A percentile compares a stretch with the other conserved stretches of the same genome.
Evolutionary conservation across 1,140 invertebrate species (phyloP).

Genomic region (Nomia melanderi): DNA sequence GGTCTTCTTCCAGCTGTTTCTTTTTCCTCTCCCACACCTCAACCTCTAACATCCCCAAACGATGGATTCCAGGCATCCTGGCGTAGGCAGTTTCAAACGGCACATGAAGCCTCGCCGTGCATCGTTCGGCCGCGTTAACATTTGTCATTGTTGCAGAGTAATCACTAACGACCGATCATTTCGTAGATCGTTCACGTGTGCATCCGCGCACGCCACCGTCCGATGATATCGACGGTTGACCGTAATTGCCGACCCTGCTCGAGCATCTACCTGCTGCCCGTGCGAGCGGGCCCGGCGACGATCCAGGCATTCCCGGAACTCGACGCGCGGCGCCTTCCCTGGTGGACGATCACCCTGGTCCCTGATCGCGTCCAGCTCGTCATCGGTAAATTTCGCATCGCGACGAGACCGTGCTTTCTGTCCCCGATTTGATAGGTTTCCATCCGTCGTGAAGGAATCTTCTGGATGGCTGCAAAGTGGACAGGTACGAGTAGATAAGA

Average conservation of each 20-base stretch:
- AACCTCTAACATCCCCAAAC: background rate
- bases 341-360: conserved; percentile 59
- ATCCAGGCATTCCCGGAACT: conserved; percentile 60
- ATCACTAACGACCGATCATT: conserved; percentile 60
- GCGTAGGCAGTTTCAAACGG: conserved; percentile 5
- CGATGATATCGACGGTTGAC: conserved; percentile 63
- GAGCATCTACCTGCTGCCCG: conserved; percentile 41
- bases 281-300: conserved; percentile 50
- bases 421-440: background rate
- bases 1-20: too few species aligned
- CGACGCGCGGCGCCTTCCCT: conserved; percentile 61
- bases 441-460: background rate
- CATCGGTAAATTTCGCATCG: background rate
- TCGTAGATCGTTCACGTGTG: conserved; percentile 40
- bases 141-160: conserved; percentile 25
- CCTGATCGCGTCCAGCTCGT: conserved; percentile 11
- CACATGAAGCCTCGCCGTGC: conserved; percentile 4
- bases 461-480: too few species aligned
- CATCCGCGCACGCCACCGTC: conserved; percentile 51
- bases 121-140: background rate
- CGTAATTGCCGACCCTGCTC: conserved; percentile 53
- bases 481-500: too few species aligned
- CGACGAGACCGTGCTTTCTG: background rate
- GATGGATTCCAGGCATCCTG: too few species aligned
- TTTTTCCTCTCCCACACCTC: conserved; percentile 35